A percentile compares a stretch with the other conserved stretches of the same genome.
Evolutionary conservation across 2,888 invertebrate species (phyloP).

Genomic region (Norana najaformis): DNA sequence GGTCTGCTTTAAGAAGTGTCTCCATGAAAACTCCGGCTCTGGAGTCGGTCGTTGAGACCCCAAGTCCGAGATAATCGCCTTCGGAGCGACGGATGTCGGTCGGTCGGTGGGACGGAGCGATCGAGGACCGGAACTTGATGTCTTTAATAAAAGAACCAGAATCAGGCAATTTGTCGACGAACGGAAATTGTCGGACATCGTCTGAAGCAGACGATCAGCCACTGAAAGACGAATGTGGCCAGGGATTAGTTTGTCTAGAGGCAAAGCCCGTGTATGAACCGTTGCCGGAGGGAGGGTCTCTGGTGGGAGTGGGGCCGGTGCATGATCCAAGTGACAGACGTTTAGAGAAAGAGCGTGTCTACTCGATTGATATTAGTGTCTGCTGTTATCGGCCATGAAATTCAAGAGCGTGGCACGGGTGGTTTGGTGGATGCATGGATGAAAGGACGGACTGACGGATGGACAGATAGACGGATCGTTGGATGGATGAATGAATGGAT

Average conservation of each 20-base stretch:
- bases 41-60: background rate
- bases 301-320: too few relatives aligned
- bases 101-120: background rate
- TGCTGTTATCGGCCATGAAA: background rate
- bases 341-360: too few relatives aligned
- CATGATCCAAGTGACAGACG: too few relatives aligned
- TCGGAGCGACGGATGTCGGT: background rate
- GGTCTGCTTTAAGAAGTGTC: background rate
- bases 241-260: background rate
- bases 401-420: background rate
- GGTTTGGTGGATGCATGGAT: background rate
- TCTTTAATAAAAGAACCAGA: slow-evolving; percentile 3
- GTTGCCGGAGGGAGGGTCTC: background rate
- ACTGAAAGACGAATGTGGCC: background rate
- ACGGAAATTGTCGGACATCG: background rate
- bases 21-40: too few relatives aligned
- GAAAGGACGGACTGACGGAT: background rate
- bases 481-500: too few relatives aligned
- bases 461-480: background rate
- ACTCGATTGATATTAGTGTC: background rate
- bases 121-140: background rate
- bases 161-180: slow-evolving; percentile 2
- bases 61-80: background rate
- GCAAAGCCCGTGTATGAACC: background rate
- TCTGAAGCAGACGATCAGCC: background rate